Percentiles rank a stretch among this genome's conserved stretches.
These are phyloP conservation scores for Epinephelus malabaricus DNA, from an alignment of 2,797 vertebrate species.

Conservation along the genomic window DNA sequence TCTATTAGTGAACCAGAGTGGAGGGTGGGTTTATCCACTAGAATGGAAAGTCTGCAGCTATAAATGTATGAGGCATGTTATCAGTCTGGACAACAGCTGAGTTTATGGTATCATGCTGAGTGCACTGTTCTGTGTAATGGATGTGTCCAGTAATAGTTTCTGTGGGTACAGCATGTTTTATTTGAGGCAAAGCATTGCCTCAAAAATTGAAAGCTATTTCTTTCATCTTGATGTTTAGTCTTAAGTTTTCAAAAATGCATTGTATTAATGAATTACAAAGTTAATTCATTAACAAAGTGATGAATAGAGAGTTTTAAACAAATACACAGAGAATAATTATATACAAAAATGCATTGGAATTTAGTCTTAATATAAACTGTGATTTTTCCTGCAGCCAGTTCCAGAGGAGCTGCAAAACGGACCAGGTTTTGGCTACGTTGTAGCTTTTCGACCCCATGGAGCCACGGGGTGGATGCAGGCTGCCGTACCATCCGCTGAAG, in stretches of 20 bases:
- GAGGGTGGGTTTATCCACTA: slow-evolving; percentile 41
- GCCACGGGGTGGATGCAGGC: slow-evolving; percentile 97
- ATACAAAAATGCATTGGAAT: neutral
- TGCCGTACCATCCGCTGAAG: slow-evolving; percentile 92
- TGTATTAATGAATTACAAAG: neutral
- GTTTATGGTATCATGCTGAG: slow-evolving; percentile 47
- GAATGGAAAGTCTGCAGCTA: slow-evolving; percentile 45
- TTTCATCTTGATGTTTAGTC: neutral
- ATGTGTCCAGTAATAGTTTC: slow-evolving; percentile 34
- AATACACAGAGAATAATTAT: neutral
- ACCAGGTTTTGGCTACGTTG: slow-evolving; percentile 95
- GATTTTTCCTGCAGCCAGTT: slow-evolving; percentile 87
- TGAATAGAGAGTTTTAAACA: neutral
- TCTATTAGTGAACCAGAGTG: slow-evolving; percentile 33
- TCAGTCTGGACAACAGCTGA: slow-evolving; percentile 53
- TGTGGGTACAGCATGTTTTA: slow-evolving; percentile 33
- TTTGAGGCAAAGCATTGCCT: slow-evolving; percentile 15
- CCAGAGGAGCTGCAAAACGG: slow-evolving; percentile 98
- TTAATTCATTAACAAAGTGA: neutral
- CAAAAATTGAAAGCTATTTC: slow-evolving; percentile 8
- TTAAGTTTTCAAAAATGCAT: neutral
- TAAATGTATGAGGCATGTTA: slow-evolving; percentile 60
- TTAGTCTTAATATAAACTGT: neutral
- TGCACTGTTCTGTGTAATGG: slow-evolving; percentile 51
- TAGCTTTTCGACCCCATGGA: slow-evolving; percentile 93